A percentile compares a stretch with the other conserved stretches of the same genome.
Evolutionary conservation across 2,113 vertebrate species (phyloP).

Genomic region (Isurus oxyrinchus): DNA sequence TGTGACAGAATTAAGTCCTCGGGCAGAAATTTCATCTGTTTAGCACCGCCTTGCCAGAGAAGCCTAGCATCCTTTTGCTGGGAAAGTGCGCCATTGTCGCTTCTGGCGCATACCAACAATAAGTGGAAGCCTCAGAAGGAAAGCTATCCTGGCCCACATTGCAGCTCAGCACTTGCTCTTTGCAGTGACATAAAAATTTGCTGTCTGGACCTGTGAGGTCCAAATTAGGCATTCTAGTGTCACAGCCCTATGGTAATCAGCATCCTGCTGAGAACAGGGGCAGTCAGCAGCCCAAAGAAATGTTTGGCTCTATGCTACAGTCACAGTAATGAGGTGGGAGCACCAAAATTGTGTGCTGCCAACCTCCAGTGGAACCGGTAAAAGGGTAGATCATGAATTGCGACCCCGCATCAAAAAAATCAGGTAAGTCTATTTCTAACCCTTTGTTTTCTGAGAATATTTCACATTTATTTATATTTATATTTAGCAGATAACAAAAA

Average conservation of each 20-base stretch:
- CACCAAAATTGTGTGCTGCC: background rate
- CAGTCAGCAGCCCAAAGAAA: background rate
- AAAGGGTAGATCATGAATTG: background rate
- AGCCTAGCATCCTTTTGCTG: background rate
- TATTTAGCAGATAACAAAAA: background rate
- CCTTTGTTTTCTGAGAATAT: background rate
- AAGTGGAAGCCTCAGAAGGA: background rate
- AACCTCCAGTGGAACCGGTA: background rate
- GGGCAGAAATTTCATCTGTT: background rate
- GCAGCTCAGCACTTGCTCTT: background rate
- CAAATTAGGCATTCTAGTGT: background rate
- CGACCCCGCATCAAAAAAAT: background rate
- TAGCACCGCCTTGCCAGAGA: background rate
- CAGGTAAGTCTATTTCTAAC: background rate
- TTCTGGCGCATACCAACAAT: background rate
- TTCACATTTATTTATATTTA: background rate
- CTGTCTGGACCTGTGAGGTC: background rate
- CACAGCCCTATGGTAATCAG: background rate
- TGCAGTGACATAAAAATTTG: background rate
- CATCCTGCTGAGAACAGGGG: background rate
- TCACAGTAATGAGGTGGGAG: background rate
- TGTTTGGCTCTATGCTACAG: background rate
- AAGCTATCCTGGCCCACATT: background rate
- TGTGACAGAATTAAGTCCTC: background rate
- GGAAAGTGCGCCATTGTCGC: background rate